Base-by-base conservation (phyloP, 1,140 invertebrate species). In the Colletes gigas region DNA sequence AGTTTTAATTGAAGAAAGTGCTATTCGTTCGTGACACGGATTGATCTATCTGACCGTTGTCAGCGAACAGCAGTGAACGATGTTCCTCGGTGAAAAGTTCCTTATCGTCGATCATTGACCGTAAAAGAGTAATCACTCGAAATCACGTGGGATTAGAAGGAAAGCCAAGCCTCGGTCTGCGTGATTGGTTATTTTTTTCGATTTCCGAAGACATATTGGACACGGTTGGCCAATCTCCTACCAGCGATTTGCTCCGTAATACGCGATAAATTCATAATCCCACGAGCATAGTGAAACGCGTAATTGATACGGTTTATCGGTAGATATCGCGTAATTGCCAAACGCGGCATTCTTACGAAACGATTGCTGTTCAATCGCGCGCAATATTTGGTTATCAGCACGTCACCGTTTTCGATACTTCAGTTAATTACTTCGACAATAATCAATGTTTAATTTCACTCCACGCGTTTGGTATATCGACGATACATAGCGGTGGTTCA, bases 11-110 rank as follows among this genome's bases (percentile, higher is more conserved):
- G 6, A 17, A n/a, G n/a, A 8, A n/a, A 57, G 15, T n/a, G 15
- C 54, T 6, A n/a, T 15, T 57, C 15, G 17, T 44, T 15, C 21
- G 8, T 17, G 50, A 69, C 21, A 9, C 30, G 2, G 3, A 3
- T 57, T 59, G 69, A 55, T 75, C 66, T 66, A 75, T 66, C 30
- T 30, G 52, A 14, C 21, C 21, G 21, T 75, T 75, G 50, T 75
- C 73, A 66, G 47, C 12, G 60, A 41, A n/a, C 15, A 17, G 4
- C 12, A 9, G 47, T 5, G 50, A 21, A 9, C n/a, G 50, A 21
- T 30, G 50, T 55, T 19, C 1, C 62, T 10, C 47, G 3, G 15
- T n/a, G 30, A 21, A 21, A 21, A 19, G 7, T 7, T 14, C 15
- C 41, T 50, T 6, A 17, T 21, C n/a, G 30, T 54, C 30, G 52